Evolutionary conservation across 2,888 invertebrate species (phyloP).

Genomic region (Reticulitermes lucifugus): DNA sequence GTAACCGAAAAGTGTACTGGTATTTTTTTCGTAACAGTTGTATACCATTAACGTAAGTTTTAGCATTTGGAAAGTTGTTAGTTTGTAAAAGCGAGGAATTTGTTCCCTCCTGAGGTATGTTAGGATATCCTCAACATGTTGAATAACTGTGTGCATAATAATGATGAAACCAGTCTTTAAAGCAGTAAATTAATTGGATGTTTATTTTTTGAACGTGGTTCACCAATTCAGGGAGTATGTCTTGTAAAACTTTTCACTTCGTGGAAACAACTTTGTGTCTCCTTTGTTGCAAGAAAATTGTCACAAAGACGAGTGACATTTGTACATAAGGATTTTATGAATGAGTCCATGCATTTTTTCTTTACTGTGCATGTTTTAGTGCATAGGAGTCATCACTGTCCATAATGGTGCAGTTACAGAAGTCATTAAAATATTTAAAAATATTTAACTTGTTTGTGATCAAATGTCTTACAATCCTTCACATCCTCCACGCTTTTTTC

Average conservation of each 20-base stretch:
- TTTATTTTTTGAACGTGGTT: constrained; percentile 12
- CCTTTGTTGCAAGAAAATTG: constrained; percentile 7
- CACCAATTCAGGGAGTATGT: constrained; percentile 32
- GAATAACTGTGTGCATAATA: constrained; percentile 17
- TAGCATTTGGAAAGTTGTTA: neutral
- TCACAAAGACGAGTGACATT: constrained; percentile 26
- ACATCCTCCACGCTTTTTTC: neutral
- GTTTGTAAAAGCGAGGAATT: neutral
- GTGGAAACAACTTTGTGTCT: neutral
- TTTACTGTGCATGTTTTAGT: constrained; percentile 63
- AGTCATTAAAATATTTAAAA: constrained; percentile 45
- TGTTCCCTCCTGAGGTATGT: neutral
- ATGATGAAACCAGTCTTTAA: neutral
- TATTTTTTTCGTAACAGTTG: constrained; percentile 8
- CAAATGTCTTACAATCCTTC: neutral
- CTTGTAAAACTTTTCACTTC: constrained; percentile 25
- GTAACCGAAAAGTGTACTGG: constrained; percentile 5
- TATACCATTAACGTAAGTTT: neutral
- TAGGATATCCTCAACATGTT: neutral
- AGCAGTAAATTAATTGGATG: neutral
- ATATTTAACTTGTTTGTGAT: neutral
- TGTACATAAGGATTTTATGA: constrained; percentile 51
- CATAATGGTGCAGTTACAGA: constrained; percentile 44
- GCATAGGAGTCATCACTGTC: constrained; percentile 58
- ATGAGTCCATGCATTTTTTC: constrained; percentile 52